Conservation (phyloP, 1,140 invertebrate species). For the Drosophila truncata region DNA sequence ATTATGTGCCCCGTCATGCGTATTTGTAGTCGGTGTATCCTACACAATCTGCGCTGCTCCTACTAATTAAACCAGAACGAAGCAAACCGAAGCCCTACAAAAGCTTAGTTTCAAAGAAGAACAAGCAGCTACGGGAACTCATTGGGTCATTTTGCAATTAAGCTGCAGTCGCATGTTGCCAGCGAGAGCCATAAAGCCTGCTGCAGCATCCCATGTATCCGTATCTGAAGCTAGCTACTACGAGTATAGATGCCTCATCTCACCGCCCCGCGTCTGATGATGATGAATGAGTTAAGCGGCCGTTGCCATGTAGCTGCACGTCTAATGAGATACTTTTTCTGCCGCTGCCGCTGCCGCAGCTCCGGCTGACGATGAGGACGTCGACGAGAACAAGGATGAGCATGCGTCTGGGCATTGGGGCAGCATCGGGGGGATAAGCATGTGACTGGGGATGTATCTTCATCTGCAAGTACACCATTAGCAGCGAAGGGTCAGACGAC, state of each 20-base stretch:
- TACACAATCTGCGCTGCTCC: constrained; percentile 61
- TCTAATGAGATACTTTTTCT: constrained; percentile 82
- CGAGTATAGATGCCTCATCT: constrained; percentile 3
- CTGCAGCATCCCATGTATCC: constrained; percentile 39
- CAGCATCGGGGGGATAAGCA: constrained; percentile 2
- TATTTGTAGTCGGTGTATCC: constrained; percentile 40
- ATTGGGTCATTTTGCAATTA: constrained; percentile 79
- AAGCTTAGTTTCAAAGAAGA: constrained; percentile 24
- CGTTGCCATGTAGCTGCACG: constrained; percentile 71
- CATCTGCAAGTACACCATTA: constrained; percentile 53
- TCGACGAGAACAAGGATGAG: constrained; percentile 4
- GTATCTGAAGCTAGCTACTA: constrained; percentile 41
- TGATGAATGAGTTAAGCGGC: constrained; percentile 83
- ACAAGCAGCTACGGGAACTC: constrained; percentile 27
- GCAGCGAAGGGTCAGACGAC: constrained; percentile 36
- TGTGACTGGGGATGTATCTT: constrained; percentile 44
- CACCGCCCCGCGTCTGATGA: constrained; percentile 58
- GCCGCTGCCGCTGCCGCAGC: constrained; percentile 15
- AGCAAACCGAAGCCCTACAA: constrained; percentile 7
- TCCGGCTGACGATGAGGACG: background rate
- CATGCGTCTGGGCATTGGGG: background rate
- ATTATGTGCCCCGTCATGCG: constrained; percentile 74
- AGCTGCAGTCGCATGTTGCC: constrained; percentile 59
- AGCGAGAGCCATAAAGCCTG: constrained; percentile 24
- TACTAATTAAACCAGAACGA: constrained; percentile 71